Evolutionary conservation across 2,888 invertebrate genomes (phyloP), one percentile per base, ranked within the genome.

Genomic region (Pinctada fucata): DNA sequence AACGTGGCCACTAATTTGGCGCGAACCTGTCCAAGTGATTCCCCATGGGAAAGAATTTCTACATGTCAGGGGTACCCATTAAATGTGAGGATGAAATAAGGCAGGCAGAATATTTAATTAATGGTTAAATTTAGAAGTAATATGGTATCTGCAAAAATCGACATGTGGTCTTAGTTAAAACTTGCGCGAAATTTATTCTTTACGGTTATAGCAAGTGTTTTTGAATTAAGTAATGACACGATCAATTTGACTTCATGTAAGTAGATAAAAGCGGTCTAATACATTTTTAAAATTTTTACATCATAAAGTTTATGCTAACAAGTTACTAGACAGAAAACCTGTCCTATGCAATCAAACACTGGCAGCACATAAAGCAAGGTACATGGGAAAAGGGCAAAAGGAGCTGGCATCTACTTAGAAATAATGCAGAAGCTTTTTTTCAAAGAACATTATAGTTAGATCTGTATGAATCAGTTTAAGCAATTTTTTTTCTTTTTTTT

Each of bases 151-250:
- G 58, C 58, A 10, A 58, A 58, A 58, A 58, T 58, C 8, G 13
- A 58, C 58, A 58, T 58, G 58, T 58, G 58, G 6, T 58, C 13
- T 58, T 58, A 58, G 8, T 58, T 58, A 58, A 58, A 72, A 72
- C 52, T 51, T 72, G 72, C 13, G 50, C 72, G 51, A 31, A 45
- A 31, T 31, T 50, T 52, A 16, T 72, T 72, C 52, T 52, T 52
- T 58, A 72, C 31, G 58, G 72, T 50, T 72, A 52, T 50, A 47
- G 72, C 50, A 72, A 72, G 31, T 45, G 72, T 52, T 72, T 72
- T 45, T 52, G 47, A 72, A 72, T 72, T 72, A 72, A 72, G 47
- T 72, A 72, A 72, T 52, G 72, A 72, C 72, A 72, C 72, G 72
- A 52, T 58, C 52, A 10, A 52, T 72, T 72, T 52, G 58, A 50